These are phyloP conservation scores for Drosophila watanabei DNA, from an alignment of 1,140 invertebrate species.

Conservation along the genomic window DNA sequence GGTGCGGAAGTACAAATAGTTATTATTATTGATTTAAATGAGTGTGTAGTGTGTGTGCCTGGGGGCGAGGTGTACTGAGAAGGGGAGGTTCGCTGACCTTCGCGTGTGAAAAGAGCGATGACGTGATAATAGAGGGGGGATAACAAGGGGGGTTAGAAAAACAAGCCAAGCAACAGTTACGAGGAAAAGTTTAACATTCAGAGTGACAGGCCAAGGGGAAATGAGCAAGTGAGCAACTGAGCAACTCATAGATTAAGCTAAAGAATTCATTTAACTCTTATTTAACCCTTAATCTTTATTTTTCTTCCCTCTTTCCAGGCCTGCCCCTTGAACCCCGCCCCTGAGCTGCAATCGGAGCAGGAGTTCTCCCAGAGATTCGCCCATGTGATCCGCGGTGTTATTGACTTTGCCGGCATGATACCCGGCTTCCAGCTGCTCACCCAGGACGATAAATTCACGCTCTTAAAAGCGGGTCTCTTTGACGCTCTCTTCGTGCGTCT, in stretches of 20 bases:
- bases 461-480: slow-evolving; percentile 98
- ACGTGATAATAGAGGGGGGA: slow-evolving; percentile 12
- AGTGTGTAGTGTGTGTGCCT: background rate
- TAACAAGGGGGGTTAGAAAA: background rate
- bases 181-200: slow-evolving; percentile 29
- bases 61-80: background rate
- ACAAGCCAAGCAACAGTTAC: slow-evolving; percentile 48
- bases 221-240: background rate
- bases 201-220: slow-evolving; percentile 9
- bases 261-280: background rate
- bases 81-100: slow-evolving; percentile 73
- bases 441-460: slow-evolving; percentile 98
- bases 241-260: background rate
- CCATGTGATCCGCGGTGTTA: slow-evolving; percentile 97
- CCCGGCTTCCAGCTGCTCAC: slow-evolving; percentile 97
- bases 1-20: slow-evolving; percentile 73
- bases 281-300: background rate
- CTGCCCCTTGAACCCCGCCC: slow-evolving; percentile 92
- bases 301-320: slow-evolving; percentile 46
- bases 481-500: slow-evolving; percentile 96
- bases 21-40: slow-evolving; percentile 75
- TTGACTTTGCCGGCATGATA: slow-evolving; percentile 98
- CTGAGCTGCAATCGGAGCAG: slow-evolving; percentile 94
- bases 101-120: slow-evolving; percentile 58
- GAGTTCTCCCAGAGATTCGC: slow-evolving; percentile 97